Conservation (phyloP, 2,797 vertebrate species). For the Chloroceryle amazona region DNA sequence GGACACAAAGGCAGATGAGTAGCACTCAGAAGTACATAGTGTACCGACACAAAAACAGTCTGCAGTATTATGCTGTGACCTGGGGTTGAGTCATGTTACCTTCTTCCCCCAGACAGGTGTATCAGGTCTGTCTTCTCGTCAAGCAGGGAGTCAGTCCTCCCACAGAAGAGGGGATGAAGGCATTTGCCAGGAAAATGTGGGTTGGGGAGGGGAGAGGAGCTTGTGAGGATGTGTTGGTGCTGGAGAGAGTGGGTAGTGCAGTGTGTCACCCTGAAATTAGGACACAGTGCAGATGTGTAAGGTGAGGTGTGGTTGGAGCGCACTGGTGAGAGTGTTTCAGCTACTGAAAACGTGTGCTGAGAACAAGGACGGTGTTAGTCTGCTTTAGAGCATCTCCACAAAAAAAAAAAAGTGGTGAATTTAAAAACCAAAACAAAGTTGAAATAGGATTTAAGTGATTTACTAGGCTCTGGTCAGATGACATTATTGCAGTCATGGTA, state of each 20-base stretch:
- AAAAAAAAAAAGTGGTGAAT: not conserved
- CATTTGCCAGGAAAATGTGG: not conserved
- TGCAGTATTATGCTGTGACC: not conserved
- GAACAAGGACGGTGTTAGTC: not conserved
- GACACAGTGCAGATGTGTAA: not conserved
- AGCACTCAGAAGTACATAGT: not conserved
- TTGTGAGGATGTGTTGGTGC: not conserved
- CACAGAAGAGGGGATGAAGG: not conserved
- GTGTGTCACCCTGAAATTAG: conserved; percentile 8
- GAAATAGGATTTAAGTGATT: not conserved
- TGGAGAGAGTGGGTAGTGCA: not conserved
- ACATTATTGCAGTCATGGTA: not conserved
- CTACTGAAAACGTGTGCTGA: not conserved
- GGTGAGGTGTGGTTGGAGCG: not conserved
- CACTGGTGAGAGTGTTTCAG: rapidly evolving
- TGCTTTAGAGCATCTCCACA: no score
- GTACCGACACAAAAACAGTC: not conserved
- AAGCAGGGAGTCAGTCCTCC: not conserved
- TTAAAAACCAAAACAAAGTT: not conserved
- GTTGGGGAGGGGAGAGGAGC: not conserved
- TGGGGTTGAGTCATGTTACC: not conserved
- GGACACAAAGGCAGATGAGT: not conserved
- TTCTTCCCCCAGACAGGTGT: not conserved
- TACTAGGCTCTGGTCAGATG: not conserved
- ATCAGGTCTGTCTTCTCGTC: conserved; percentile 19